Evolutionary conservation across 2,113 vertebrate species (phyloP), one percentile per base, ranked within the genome.

Genomic region (rat (Rattus norvegicus)): DNA sequence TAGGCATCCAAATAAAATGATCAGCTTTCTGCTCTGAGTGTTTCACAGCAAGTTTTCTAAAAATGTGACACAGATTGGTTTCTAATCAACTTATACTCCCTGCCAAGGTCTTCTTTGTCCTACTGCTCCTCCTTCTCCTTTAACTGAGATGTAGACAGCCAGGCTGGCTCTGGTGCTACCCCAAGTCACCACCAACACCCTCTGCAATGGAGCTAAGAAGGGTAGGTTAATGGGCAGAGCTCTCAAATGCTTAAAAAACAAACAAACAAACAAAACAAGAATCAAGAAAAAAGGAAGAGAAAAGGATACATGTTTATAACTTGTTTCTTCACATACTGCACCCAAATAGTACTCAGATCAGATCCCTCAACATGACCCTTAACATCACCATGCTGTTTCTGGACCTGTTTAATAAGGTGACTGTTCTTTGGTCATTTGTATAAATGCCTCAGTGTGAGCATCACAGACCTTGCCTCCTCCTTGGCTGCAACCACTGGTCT

Each of bases 31-130:
- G 47, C 73, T 73, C n/a, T 33, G 26, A 54, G 1, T 65, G n/a
- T 81, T 90, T 92, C 84, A 70, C 47, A 54, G 59, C 26, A 26
- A 47, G 33, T 10, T 36, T 87, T n/a, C 12, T 36, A 22, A 87
- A 9, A 67, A 69, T 49, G 65, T 87, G 30, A 43, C 47, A 39
- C 59, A 47, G 36, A 86, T 85, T 89, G 11, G 56, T 87, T 70
- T 89, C 77, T 73, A 81, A 84, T n/a, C 75, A 67, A 2, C 63
- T 86, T 49, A 7, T 8, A 52, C 39, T 89, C 26, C 52, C 72
- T 94, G 56, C 33, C 52, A 88, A 85, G 65, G 56, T 85, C 77
- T 39, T 80, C 72, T 76, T 95, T 77, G 67, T 54, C 33, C 61
- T 43, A 0, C 47, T 9, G 52, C 30, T 69, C 75, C 83, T 26